Base-by-base conservation (phyloP, 2,888 invertebrate genomes). In the Macrophya alboannulata region DNA sequence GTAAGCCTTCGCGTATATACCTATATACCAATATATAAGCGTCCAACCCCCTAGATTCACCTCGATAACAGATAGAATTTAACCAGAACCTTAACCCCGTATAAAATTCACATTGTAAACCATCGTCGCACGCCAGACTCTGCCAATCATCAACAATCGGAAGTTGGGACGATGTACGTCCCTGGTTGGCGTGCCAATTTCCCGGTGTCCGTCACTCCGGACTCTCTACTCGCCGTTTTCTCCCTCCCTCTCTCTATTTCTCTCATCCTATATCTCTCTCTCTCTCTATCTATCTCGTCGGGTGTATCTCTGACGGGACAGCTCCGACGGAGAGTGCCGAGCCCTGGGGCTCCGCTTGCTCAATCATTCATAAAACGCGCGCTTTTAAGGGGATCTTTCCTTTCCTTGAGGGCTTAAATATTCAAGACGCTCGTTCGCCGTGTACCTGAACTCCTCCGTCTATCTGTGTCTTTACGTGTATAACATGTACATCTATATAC, bases 331-430 rank as follows among this genome's bases (percentile, higher is more conserved):
- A 65, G 81, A 81, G 82, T 45, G 68, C 45, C 68, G 71, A 45
- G 68, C 59, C 81, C 55, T 77, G 62, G 71, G 71, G 71, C 83
- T 48, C 48, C 48, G 83, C 31, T 87, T 87, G 89, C 88, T 90
- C 89, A 90, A 91, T 91, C 89, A 90, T 90, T 91, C 90, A 91
- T 91, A 90, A 91, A 91, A 91, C 89, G 88, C 89, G 90, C 89
- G 89, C 83, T 90, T 90, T 90, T 88, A 89, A 88, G 89, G 89
- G 88, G 88, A 89, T 88, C 88, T 89, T 88, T 88, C 88, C 87
- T 85, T 72, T 86, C 85, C 88, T 83, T 45, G 45, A 21, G 83
- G 86, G 84, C 86, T 91, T 89, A 90, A 91, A 91, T 91, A 91
- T 91, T 91, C 91, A 90, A 84, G 86, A 71, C 45, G 31, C 48